These are phyloP conservation scores for Scortum barcoo DNA, from an alignment of 2,113 vertebrate species.

Conservation along the genomic window DNA sequence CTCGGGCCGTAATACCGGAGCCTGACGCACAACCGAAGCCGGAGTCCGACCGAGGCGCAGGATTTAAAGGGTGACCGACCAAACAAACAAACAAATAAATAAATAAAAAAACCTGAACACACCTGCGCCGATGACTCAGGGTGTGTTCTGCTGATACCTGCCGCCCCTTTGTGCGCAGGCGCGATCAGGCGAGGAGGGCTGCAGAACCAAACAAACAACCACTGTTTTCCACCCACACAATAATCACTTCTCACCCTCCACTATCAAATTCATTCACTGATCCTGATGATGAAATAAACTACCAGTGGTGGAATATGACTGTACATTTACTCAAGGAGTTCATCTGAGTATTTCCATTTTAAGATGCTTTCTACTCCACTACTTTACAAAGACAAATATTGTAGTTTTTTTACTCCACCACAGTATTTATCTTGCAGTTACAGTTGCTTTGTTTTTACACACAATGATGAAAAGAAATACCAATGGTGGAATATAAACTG, in stretches of 20 bases:
- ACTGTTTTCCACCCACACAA: too few species aligned
- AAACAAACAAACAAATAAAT: too few species aligned
- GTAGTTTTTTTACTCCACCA: too few species aligned
- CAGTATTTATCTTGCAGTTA: too few species aligned
- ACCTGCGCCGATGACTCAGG: slow-evolving; percentile 5
- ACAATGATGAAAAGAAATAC: background rate
- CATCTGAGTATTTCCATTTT: too few species aligned
- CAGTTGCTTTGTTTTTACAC: too few species aligned
- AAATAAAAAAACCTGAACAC: too few species aligned
- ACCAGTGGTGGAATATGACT: background rate
- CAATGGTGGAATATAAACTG: background rate
- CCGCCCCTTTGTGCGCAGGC: background rate
- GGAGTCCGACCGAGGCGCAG: background rate
- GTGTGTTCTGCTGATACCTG: slow-evolving; percentile 39
- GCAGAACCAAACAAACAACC: background rate
- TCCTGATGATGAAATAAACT: background rate
- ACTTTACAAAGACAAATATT: too few species aligned
- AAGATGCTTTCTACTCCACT: too few species aligned
- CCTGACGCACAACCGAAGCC: background rate
- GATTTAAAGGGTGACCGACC: background rate
- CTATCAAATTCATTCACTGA: too few species aligned
- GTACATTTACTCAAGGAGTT: too few species aligned
- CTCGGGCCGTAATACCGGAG: slow-evolving; percentile 52
- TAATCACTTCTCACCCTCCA: background rate
- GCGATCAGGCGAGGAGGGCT: background rate